These are phyloP conservation scores for Trachops cirrhosus DNA, from an alignment of 2,797 vertebrate species.

Conservation along the genomic window DNA sequence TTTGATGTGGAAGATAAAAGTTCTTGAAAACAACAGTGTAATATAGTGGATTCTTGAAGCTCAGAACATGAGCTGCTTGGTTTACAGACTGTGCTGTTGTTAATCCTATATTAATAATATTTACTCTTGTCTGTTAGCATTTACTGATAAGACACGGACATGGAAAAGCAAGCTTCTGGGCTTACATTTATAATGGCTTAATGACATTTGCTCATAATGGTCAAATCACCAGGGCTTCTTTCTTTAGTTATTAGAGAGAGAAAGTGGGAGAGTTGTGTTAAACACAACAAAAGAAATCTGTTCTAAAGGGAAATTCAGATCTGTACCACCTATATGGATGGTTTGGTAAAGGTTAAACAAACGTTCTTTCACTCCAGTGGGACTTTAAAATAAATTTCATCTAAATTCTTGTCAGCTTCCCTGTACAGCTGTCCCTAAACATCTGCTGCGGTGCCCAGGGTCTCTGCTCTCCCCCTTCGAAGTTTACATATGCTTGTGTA, in stretches of 20 bases:
- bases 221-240: constrained; percentile 30
- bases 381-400: constrained; percentile 60
- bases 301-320: constrained; percentile 38
- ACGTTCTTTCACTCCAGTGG: constrained; percentile 24
- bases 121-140: neutral
- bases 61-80: neutral
- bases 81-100: neutral
- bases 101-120: constrained; percentile 13
- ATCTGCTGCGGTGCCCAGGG: constrained; percentile 65
- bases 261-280: neutral
- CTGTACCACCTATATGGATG: neutral
- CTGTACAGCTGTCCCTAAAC: constrained; percentile 51
- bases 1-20: neutral
- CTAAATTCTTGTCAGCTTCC: neutral
- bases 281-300: constrained; percentile 40
- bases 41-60: neutral
- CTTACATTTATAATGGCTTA: constrained; percentile 7
- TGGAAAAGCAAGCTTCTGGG: neutral
- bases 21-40: neutral
- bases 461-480: constrained; percentile 60
- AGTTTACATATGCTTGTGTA: constrained; percentile 75
- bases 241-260: neutral
- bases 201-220: constrained; percentile 47
- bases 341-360: constrained; percentile 72
- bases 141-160: neutral